Evolutionary conservation across 1,140 invertebrate genomes (phyloP), one percentile per base, ranked within the genome.

Genomic region (Goniozus legneri): DNA sequence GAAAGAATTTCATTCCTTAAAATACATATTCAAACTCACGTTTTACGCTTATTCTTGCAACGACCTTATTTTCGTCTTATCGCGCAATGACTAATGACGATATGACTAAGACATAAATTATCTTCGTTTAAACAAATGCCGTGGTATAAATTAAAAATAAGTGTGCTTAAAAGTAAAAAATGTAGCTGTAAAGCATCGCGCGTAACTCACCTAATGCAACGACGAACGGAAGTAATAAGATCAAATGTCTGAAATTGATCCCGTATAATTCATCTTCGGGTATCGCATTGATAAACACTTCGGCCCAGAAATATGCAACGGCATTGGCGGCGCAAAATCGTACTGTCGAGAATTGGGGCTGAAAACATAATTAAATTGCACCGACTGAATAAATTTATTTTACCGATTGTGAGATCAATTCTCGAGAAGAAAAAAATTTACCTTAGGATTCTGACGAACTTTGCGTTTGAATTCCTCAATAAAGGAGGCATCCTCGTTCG

Each of bases 291-390:
- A 82, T 76, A 44, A 86, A 73, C 22, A 95, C 65, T 59, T 88
- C 85, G 0, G 84, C 88, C 80, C 91, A 92, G 0, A 91, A 74
- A 62, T 88, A 89, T 2, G 86, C 86, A 32, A 93, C 83, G 58
- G 88, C 77, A 24, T 93, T 71, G 64, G 85, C 84, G 6, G 87
- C 89, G 40, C 83, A 74, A 62, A 93, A 91, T 40, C 92, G 79
- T 30, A 83, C 80, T 19, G 82, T 79, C 10, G 86, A 88, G 67
- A 89, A 90, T 27, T 86, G 83, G 6, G 93, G 93, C 83, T 88
- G 71, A 40, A 78, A 57, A 38, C 32, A n/a, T n/a, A n/a, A n/a
- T n/a, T n/a, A n/a, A n/a, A n/a, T n/a, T n/a, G 10, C 12, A 32
- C 3, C 12, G 3, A 7, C 3, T 20, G 8, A 22, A 20, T 3